A percentile compares a stretch with the other conserved stretches of the same genome.
Evolutionary conservation across 2,888 invertebrate genomes (phyloP).

Genomic region (Pristionchus arcanus): DNA sequence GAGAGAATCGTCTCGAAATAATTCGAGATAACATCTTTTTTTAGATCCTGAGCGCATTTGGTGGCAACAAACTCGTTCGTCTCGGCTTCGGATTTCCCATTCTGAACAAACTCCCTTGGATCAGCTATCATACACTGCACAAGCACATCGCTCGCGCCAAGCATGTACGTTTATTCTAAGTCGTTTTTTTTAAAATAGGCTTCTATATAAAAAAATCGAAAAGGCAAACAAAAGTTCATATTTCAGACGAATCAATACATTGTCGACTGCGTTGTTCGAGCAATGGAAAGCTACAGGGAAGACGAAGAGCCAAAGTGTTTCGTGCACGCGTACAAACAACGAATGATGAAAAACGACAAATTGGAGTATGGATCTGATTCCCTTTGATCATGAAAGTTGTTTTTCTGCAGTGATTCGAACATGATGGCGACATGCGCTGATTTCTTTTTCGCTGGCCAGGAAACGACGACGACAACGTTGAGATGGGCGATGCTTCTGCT

Average conservation of each 20-base stretch:
- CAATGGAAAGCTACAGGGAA: background rate
- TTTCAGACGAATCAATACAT: slow-evolving; percentile 20
- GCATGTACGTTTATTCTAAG: background rate
- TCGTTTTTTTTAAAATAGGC: too few species aligned
- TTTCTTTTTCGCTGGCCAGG: slow-evolving; percentile 6
- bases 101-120: background rate
- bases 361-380: background rate
- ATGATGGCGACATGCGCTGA: background rate
- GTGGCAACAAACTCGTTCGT: background rate
- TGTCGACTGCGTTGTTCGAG: background rate
- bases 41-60: background rate
- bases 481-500: background rate
- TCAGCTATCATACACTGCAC: background rate
- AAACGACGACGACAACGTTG: slow-evolving; percentile 14
- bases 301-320: slow-evolving; percentile 19
- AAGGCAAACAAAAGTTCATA: background rate
- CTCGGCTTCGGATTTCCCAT: background rate
- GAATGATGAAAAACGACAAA: background rate
- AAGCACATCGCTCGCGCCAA: background rate
- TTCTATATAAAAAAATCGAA: too few species aligned
- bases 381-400: background rate
- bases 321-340: slow-evolving; percentile 13
- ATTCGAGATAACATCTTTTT: background rate
- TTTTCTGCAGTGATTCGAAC: background rate
- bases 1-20: background rate